phyloP scores from a whole-genome alignment of 2,888 invertebrate species.

The Sphaerolaimus hirsutus region DNA sequence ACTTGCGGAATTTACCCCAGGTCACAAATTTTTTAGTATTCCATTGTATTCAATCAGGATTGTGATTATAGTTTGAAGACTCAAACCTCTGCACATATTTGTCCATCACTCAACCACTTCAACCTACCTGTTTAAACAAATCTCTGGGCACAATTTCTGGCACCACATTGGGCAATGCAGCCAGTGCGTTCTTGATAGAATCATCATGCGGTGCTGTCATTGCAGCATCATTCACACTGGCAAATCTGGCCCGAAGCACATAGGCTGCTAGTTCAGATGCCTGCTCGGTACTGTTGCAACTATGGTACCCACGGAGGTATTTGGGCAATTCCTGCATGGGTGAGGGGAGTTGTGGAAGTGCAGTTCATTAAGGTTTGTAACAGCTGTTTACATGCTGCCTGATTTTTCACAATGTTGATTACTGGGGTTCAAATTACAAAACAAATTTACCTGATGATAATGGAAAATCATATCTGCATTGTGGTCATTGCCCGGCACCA shows the following conservation, averaged over 20 bases:
- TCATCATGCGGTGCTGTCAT: too few relatives aligned
- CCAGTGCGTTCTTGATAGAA: background rate
- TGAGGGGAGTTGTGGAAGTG: background rate
- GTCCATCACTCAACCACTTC: too few relatives aligned
- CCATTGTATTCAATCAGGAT: too few relatives aligned
- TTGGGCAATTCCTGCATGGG: conserved; percentile 50
- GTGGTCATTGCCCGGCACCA: conserved; percentile 58
- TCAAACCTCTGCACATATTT: too few relatives aligned
- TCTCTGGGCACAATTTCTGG: conserved; percentile 78
- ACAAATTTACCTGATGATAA: conserved; percentile 40
- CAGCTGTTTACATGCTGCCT: background rate
- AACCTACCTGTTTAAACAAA: conserved; percentile 56
- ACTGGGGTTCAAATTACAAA: too few relatives aligned
- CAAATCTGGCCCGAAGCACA: conserved; percentile 77
- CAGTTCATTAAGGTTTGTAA: background rate
- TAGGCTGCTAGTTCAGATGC: conserved; percentile 72
- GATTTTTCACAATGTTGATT: background rate
- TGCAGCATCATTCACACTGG: too few relatives aligned
- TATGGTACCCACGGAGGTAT: conserved; percentile 77
- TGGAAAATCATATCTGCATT: conserved; percentile 78
- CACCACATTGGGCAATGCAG: conserved; percentile 44
- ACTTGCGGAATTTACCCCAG: too few relatives aligned
- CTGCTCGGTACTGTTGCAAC: conserved; percentile 68
- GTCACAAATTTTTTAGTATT: too few relatives aligned
- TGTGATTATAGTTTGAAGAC: too few relatives aligned